A percentile compares a stretch with the other conserved stretches of the same genome.
phyloP scores from a whole-genome alignment of 2,888 invertebrate species.

The Poecilus cupreus region DNA sequence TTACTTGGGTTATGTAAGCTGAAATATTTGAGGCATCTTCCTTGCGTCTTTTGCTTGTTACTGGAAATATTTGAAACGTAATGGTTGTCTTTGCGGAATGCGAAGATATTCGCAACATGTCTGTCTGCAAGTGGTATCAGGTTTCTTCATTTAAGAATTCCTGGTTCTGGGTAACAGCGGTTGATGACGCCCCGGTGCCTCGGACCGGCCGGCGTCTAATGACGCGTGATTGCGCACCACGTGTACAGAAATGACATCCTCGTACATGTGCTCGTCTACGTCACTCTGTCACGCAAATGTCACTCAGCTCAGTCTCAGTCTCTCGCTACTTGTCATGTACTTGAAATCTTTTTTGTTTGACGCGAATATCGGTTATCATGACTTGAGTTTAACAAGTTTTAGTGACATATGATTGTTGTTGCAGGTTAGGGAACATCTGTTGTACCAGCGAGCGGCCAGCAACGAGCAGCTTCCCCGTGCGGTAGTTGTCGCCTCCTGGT shows the following conservation, averaged over 20 bases:
- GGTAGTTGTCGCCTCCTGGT: conserved; percentile 58
- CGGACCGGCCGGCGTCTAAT: conserved; percentile 53
- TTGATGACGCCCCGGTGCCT: conserved; percentile 34
- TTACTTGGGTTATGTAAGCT: too few relatives aligned
- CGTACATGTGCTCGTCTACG: conserved; percentile 29
- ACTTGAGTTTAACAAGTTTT: background rate
- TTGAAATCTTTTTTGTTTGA: background rate
- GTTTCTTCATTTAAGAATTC: conserved; percentile 56
- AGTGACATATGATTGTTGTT: conserved; percentile 18
- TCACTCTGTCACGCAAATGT: conserved; percentile 56
- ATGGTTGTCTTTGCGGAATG: background rate
- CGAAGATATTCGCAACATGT: conserved; percentile 6
- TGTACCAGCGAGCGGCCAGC: background rate
- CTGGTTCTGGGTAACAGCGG: conserved; percentile 37
- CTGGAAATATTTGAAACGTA: background rate
- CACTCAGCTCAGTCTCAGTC: conserved; percentile 36
- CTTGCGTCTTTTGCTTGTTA: background rate
- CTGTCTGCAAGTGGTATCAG: conserved; percentile 4
- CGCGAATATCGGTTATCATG: background rate
- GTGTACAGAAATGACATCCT: conserved; percentile 54
- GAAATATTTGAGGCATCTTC: too few relatives aligned
- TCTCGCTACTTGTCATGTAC: background rate
- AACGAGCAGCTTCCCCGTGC: conserved; percentile 24
- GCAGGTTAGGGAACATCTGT: conserved; percentile 49
- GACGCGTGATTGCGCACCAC: conserved; percentile 58